Evolutionary conservation across 2,888 invertebrate genomes (phyloP), one percentile per base, ranked within the genome.

Genomic region (Dysmachus trigonus): DNA sequence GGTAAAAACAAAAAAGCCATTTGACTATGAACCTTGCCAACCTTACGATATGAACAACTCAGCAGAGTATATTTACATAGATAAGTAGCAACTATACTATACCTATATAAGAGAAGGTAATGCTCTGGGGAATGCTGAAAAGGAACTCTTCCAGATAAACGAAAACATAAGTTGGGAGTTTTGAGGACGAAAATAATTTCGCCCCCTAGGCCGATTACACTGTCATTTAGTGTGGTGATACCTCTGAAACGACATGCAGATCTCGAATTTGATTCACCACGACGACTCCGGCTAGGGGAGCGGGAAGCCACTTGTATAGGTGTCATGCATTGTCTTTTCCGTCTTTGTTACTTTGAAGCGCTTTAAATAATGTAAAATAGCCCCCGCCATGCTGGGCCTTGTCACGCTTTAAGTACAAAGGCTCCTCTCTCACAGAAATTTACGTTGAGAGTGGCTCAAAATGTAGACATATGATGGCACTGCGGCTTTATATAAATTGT

Each of bases 31-130:
- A 27, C 47, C 79, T 79, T 79, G 30, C 41, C 27, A 79, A 27
- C 47, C 79, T 79, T 79, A 30, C 41, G 79, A 79, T 79, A 79
- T 79, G 79, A 79, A 79, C 79, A 79, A 79, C 47, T 27, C 79
- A 47, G 22, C 79, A 41, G 79, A 51, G 79, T 79, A n/a, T 35
- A 51, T 51, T 79, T 79, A 79, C 79, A 47, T 47, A 79, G 79
- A 79, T 79, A 79, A 79, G 47, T 41, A 51, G 79, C n/a, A 51
- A 51, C 41, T 18, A n/a, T n/a, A 38, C 27, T 22, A 3, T 27
- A 30, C 18, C n/a, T n/a, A n/a, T n/a, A n/a, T n/a, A n/a, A 18
- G 7, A 31, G 27, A 15, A 35, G 1, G 79, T n/a, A 62, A 62
- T 62, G 0, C 62, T 62, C 62, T 27, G 51, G 47, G 47, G 33